Evolutionary conservation across 2,797 vertebrate genomes (phyloP).

Genomic region (Macropodus opercularis): DNA sequence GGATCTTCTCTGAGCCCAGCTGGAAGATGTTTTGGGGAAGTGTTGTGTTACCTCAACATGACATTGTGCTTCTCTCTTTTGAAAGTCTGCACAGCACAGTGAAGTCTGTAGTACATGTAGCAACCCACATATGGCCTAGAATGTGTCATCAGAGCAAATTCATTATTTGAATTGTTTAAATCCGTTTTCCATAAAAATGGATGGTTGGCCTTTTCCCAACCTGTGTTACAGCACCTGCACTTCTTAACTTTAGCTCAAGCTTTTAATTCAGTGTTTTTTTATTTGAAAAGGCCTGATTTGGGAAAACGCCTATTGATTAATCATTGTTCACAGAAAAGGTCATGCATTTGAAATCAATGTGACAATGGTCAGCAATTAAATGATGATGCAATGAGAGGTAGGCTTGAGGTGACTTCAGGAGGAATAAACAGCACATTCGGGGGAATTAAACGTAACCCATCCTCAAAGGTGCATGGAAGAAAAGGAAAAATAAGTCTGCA

Average conservation of each 20-base stretch:
- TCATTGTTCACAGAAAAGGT: constrained; percentile 80
- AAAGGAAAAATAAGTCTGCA: constrained; percentile 52
- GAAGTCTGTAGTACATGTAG: background rate
- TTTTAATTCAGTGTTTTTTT: constrained; percentile 68
- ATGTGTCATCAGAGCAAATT: constrained; percentile 11
- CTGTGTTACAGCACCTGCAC: constrained; percentile 42
- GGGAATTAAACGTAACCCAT: constrained; percentile 53
- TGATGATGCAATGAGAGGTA: constrained; percentile 55
- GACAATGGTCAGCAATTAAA: constrained; percentile 65
- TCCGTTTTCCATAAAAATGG: background rate
- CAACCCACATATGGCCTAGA: background rate
- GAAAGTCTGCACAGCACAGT: background rate
- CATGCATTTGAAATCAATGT: constrained; percentile 77
- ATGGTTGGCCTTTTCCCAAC: constrained; percentile 35
- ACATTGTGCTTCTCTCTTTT: background rate
- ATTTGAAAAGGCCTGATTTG: constrained; percentile 66
- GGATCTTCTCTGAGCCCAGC: constrained; percentile 39
- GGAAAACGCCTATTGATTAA: constrained; percentile 78
- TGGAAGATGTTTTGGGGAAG: constrained; percentile 25
- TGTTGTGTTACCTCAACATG: background rate
- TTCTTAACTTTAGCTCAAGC: constrained; percentile 51
- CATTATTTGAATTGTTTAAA: constrained; percentile 25
- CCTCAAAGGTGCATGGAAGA: constrained; percentile 50
- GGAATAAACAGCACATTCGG: constrained; percentile 59
- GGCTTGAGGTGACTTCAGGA: constrained; percentile 37